Base-by-base conservation (phyloP, 2,888 invertebrate species). In the Chamaedrilus cognettii region DNA sequence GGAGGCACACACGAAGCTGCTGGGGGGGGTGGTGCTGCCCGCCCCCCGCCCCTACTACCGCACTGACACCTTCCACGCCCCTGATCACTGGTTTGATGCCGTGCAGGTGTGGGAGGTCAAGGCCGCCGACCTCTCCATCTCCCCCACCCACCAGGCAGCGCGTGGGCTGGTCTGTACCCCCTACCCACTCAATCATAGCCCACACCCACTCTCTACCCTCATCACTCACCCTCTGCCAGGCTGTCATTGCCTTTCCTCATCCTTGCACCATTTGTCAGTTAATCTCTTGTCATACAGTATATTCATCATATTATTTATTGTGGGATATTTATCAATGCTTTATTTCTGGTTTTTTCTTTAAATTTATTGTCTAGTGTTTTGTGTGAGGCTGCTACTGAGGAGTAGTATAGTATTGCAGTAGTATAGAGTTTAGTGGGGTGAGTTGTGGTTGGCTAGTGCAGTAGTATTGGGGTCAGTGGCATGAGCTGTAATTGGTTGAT, bases 111-210 rank as follows among this genome's bases (percentile, higher is more conserved):
- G 96, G 95, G 97, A 97, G 87, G 89, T 97, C 65, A 95, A 96
- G 82, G 95, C 96, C 83, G 98, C 98, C 0, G 98, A 99, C 87
- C 87, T 99, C 67, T 97, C 97, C 4, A 88, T 99, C 59, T 98
- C 97, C 35, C 97, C 99, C 23, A 90, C 91, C 60, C 96, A 99
- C 84, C 88, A 88, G 80, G 98, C 98, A 60, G 98, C 91, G 0
- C 84, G 89, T 57, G 87, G 87, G 59, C 89, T 93, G 79, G 92
- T 91, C 82, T 85, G 88, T 84, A 64, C 34, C 28, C 11, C 7
- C 32, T 31, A 11, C 19, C 19, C 42, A 11, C 42, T 42, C 11
- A 42, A 42, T n/a, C n/a, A n/a, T n/a, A n/a, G 58, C 26, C 15
- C 26, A 11, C 52, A 19, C 30, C 52, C 19, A 30, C n/a, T 52